phyloP scores from a whole-genome alignment of 2,888 invertebrate genomes.

The Drosophila recens region DNA sequence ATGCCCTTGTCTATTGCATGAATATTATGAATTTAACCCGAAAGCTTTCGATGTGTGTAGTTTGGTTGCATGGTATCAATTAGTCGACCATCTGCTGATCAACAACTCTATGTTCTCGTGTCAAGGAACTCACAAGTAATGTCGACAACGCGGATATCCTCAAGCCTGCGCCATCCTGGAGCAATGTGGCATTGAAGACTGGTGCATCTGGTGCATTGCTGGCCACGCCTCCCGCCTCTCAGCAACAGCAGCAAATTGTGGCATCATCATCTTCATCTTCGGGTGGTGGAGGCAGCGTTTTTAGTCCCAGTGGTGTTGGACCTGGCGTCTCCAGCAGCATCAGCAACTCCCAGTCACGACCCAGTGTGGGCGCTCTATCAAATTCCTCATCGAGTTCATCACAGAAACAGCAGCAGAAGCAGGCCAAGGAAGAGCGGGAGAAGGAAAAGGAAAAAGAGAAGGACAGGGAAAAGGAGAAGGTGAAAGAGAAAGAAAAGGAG shows the following conservation, averaged over 20 bases:
- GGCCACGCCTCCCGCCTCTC: conserved; percentile 79
- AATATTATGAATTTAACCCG: not conserved
- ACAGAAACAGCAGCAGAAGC: conserved; percentile 73
- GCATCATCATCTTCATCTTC: conserved; percentile 79
- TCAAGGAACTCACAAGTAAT: conserved; percentile 84
- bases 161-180: conserved; percentile 88
- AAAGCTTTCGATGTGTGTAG: conserved; percentile 64
- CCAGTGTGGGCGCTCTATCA: conserved; percentile 82
- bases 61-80: conserved; percentile 8
- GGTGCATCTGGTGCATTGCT: conserved; percentile 86
- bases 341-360: conserved; percentile 71
- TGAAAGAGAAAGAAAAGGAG: conserved; percentile 32
- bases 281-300: conserved; percentile 75
- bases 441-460: conserved; percentile 35
- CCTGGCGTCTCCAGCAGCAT: conserved; percentile 48
- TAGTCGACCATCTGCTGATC: not conserved
- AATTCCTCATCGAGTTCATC: conserved; percentile 81
- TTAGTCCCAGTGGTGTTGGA: conserved; percentile 65
- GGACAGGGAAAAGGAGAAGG: conserved; percentile 41
- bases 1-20: conserved; percentile 34
- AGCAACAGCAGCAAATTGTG: conserved; percentile 70
- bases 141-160: conserved; percentile 84
- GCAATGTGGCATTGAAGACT: conserved; percentile 83
- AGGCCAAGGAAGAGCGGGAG: conserved; percentile 48
- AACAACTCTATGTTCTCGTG: not conserved